These are phyloP conservation scores for Gymnobelideus leadbeateri DNA, from an alignment of 2,113 vertebrate genomes.

Conservation along the genomic window DNA sequence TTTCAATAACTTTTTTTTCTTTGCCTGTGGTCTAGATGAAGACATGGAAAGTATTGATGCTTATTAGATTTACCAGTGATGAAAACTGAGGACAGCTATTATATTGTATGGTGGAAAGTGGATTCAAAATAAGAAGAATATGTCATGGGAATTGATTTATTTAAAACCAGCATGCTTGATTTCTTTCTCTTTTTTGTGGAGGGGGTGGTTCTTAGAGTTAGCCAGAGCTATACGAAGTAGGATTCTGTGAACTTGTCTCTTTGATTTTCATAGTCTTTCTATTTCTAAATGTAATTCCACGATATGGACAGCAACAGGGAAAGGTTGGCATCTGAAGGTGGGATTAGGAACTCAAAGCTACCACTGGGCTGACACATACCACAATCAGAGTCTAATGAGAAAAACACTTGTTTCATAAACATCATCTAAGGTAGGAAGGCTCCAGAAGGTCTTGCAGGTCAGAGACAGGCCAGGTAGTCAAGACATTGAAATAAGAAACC, in stretches of 20 bases:
- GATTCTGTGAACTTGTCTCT: background rate
- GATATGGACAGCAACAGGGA: background rate
- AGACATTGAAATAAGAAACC: background rate
- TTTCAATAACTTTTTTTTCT: background rate
- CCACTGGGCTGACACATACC: background rate
- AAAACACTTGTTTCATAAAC: background rate
- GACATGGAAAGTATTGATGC: background rate
- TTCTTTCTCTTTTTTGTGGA: background rate
- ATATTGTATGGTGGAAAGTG: background rate
- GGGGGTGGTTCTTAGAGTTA: background rate
- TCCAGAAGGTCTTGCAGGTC: background rate
- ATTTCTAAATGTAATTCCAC: background rate
- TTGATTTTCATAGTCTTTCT: background rate
- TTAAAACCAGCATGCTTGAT: background rate
- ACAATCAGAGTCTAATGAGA: background rate
- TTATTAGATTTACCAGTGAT: background rate
- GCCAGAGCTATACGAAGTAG: background rate
- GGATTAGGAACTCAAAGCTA: no score
- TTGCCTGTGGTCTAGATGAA: background rate
- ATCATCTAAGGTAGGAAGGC: background rate
- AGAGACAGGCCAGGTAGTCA: background rate
- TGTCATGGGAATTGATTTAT: background rate
- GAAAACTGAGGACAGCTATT: background rate
- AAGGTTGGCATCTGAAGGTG: background rate
- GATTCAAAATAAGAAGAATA: background rate